These are phyloP conservation scores for Acrossocheilus fasciatus DNA, from an alignment of 2,797 vertebrate species.

Conservation along the genomic window DNA sequence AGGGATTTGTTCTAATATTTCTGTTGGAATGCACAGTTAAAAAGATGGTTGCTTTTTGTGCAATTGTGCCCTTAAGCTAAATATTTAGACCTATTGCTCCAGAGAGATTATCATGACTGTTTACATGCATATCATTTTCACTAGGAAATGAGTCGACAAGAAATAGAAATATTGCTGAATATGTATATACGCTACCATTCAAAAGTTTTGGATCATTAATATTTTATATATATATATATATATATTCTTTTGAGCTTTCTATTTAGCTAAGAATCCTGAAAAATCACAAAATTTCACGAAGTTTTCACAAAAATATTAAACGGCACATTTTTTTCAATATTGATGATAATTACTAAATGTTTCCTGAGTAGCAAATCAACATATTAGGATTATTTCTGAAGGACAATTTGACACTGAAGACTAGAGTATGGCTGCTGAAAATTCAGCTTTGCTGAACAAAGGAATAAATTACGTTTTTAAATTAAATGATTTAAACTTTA, in stretches of 20 bases:
- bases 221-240: too few species aligned
- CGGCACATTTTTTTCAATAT: too few species aligned
- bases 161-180: not conserved
- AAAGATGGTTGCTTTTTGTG: not conserved
- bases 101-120: not conserved
- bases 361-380: not conserved
- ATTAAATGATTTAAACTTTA: not conserved
- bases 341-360: not conserved
- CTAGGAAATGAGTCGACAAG: not conserved
- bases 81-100: not conserved
- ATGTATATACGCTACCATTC: not conserved
- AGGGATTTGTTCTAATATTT: not conserved
- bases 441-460: not conserved
- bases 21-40: not conserved
- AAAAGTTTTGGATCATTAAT: not conserved
- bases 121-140: not conserved
- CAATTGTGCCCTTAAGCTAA: constrained; percentile 28
- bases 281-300: not conserved
- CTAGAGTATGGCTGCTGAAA: not conserved
- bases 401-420: not conserved
- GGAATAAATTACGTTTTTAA: too few species aligned
- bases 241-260: not conserved
- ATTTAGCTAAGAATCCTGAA: not conserved
- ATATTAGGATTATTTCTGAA: not conserved
- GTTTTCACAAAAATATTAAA: not conserved